phyloP scores from a whole-genome alignment of 2,888 invertebrate genomes.

The Phalera bucephala region DNA sequence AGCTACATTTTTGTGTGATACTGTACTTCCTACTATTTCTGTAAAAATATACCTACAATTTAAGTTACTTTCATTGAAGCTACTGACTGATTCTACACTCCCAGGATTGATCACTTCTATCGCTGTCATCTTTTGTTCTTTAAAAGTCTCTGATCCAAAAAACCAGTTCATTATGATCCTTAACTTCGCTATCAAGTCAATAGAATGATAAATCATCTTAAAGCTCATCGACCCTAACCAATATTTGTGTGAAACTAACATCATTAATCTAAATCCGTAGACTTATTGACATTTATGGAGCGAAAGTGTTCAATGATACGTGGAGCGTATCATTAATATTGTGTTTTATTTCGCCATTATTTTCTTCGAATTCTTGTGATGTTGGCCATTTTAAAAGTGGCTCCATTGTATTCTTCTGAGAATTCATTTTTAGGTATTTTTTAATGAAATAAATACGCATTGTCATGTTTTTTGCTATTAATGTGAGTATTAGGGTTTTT shows the following conservation, averaged over 20 bases:
- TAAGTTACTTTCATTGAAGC: no score
- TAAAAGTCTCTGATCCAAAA: slow-evolving; percentile 4
- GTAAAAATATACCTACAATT: no score
- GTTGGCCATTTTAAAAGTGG: background rate
- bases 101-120: no score
- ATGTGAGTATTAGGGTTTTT: no score
- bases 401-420: no score
- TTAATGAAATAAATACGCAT: no score
- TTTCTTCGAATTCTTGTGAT: background rate
- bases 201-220: slow-evolving; percentile 21
- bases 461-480: no score
- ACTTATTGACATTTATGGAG: slow-evolving; percentile 51
- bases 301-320: slow-evolving; percentile 39
- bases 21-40: no score
- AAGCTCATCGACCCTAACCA: slow-evolving; percentile 1
- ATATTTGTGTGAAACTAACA: slow-evolving; percentile 25
- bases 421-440: no score
- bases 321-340: slow-evolving; percentile 45
- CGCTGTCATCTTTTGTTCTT: background rate
- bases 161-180: slow-evolving; percentile 8
- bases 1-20: no score
- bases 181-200: slow-evolving; percentile 16
- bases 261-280: slow-evolving; percentile 62
- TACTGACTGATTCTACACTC: background rate
- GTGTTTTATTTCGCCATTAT: slow-evolving; percentile 22